Base-by-base conservation (phyloP, 2,888 invertebrate genomes). In the Brenthis ino region DNA sequence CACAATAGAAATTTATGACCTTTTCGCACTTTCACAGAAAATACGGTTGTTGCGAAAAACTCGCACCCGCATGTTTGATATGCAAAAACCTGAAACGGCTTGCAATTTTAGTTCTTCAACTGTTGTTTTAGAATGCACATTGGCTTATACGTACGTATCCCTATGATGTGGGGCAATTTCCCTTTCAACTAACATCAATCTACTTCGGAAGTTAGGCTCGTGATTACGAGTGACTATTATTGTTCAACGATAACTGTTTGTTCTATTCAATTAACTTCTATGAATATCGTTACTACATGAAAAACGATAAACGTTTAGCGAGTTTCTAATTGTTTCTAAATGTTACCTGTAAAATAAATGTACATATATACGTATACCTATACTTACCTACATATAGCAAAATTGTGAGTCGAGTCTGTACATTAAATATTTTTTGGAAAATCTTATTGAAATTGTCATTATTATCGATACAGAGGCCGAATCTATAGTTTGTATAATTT, bases 111-210 rank as follows among this genome's bases (percentile, higher is more conserved):
- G 60, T 66, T 56, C 64, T 64, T 64, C 53, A 24, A 33, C 50
- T 20, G 47, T 64, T 16, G 37, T 50, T 61, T 57, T 68, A 71
- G 43, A 55, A 60, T 28, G 57, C 65, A 67, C 58, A 72, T 72
- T 68, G 33, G 54, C 20, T 57, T 63, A 66, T 66, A 72, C 11
- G 8, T 8, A 1, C 8, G 2, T 37, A 6, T 71, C 70, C 71
- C 63, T 70, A 67, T 72, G 82, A 60, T 81, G 77, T 67, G 74
- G 79, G 80, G 80, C 78, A 79, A 84, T 84, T 83, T 80, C 77
- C 77, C 76, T 84, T 83, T 82, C 77, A 77, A 71, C 76, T 73
- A 73, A 68, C 70, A 70, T 77, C 80, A 82, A 84, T 83, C 79
- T 76, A 78, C 77, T 79, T 83, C 79, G 81, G 85, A 85, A 81